Evolutionary conservation across 35 echinoderm and acorn worm genomes (phyloP).

Genomic region (Nesometra sesokonis): DNA sequence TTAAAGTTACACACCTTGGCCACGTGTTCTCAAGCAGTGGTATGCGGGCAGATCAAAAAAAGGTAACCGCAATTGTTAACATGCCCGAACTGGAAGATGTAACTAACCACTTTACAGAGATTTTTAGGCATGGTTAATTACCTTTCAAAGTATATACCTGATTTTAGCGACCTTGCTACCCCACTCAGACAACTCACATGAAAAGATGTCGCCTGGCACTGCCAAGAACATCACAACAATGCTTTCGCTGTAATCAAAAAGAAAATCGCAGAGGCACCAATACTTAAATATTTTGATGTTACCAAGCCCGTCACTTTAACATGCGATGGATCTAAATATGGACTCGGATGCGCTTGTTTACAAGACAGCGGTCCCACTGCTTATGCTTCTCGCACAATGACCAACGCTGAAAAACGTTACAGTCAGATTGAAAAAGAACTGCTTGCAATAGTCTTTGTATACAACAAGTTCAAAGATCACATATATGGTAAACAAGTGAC

Average conservation of each 20-base stretch:
- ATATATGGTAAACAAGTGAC: neutral
- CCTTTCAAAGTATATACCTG: neutral
- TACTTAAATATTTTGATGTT: neutral
- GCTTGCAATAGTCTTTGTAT: neutral
- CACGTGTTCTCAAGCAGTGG: slow-evolving; percentile 23
- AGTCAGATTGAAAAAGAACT: neutral
- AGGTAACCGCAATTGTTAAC: slow-evolving; percentile 31
- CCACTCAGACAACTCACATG: neutral
- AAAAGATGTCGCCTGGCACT: neutral
- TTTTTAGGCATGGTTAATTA: neutral
- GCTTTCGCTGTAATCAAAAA: neutral
- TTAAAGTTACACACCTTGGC: slow-evolving; percentile 49
- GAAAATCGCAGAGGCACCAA: neutral
- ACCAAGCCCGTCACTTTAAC: neutral
- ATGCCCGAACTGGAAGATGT: slow-evolving; percentile 23
- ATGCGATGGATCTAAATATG: neutral
- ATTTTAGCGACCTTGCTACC: neutral
- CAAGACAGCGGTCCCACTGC: neutral
- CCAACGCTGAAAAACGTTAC: neutral
- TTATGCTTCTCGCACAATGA: neutral
- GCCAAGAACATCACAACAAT: neutral
- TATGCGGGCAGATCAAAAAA: slow-evolving; percentile 25
- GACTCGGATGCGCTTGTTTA: neutral
- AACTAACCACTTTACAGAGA: neutral
- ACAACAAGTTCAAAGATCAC: neutral